Evolutionary conservation across 2,797 vertebrate species (phyloP).

Genomic region (Melanotaenia maccullochi): DNA sequence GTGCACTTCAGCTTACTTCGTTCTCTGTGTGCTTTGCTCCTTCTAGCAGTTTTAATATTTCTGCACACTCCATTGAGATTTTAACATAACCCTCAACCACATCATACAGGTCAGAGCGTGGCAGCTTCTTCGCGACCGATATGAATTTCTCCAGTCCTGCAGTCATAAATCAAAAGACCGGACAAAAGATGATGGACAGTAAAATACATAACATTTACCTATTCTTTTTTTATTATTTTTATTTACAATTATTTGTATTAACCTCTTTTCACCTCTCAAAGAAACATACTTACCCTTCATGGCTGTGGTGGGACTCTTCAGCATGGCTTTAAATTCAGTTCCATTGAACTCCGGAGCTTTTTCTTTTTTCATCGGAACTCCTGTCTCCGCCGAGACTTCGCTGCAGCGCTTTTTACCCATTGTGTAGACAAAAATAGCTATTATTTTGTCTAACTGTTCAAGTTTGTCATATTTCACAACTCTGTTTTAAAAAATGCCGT

Average conservation of each 20-base stretch:
- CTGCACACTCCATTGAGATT: constrained; percentile 92
- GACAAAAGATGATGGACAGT: not conserved
- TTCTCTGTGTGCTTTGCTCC: constrained; percentile 84
- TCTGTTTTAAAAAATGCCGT: not conserved
- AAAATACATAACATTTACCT: no score
- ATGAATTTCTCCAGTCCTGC: constrained; percentile 87
- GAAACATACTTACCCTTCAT: constrained; percentile 73
- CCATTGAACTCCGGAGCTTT: constrained; percentile 80
- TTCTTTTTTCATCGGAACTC: constrained; percentile 66
- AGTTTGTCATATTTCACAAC: fast-evolving
- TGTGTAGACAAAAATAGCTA: not conserved
- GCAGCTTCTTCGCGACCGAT: constrained; percentile 84
- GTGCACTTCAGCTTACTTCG: constrained; percentile 80
- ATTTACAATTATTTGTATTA: no score
- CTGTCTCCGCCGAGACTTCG: constrained; percentile 43
- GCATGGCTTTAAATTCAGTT: constrained; percentile 80
- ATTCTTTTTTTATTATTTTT: no score
- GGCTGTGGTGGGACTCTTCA: constrained; percentile 77
- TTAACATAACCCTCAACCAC: constrained; percentile 95
- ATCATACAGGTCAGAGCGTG: constrained; percentile 84
- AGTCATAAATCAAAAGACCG: not conserved
- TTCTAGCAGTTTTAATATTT: constrained; percentile 90
- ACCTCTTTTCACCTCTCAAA: not conserved
- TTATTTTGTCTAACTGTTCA: fast-evolving
- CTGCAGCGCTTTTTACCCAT: constrained; percentile 70